phyloP scores from a whole-genome alignment of 2,888 invertebrate genomes.

The Apamea crenata region DNA sequence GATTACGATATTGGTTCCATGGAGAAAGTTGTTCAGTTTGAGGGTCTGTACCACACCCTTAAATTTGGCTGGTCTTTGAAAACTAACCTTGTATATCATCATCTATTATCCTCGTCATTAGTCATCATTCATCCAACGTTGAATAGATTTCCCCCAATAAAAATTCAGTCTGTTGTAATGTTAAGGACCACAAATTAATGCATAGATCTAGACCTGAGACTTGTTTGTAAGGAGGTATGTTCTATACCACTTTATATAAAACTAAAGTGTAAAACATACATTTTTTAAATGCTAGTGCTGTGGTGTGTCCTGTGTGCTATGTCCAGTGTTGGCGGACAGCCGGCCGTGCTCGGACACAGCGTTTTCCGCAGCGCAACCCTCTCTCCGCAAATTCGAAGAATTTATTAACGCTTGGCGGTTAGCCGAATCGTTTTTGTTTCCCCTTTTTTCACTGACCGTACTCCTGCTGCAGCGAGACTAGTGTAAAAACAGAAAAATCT shows the following conservation, averaged over 20 bases:
- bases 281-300: slow-evolving; percentile 57
- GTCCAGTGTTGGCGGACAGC: slow-evolving; percentile 68
- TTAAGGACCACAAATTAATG: not conserved
- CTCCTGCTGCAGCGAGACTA: slow-evolving; percentile 78
- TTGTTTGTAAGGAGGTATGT: slow-evolving; percentile 18
- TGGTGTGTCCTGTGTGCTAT: slow-evolving; percentile 54
- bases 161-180: not conserved
- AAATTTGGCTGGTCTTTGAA: no score
- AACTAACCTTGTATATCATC: not conserved
- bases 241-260: slow-evolving; percentile 24
- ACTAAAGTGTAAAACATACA: slow-evolving; percentile 43
- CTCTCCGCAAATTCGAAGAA: slow-evolving; percentile 85
- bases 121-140: no score
- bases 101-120: not conserved
- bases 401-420: slow-evolving; percentile 89
- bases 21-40: no score
- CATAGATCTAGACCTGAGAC: not conserved
- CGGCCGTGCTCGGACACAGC: slow-evolving; percentile 70
- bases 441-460: slow-evolving; percentile 80
- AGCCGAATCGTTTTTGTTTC: slow-evolving; percentile 84
- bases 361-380: slow-evolving; percentile 77
- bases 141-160: not conserved
- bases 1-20: no score
- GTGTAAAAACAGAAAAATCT: slow-evolving; percentile 78
- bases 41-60: no score